Evolutionary conservation across 1,140 invertebrate species (phyloP).

Genomic region (Zaprionus capensis): DNA sequence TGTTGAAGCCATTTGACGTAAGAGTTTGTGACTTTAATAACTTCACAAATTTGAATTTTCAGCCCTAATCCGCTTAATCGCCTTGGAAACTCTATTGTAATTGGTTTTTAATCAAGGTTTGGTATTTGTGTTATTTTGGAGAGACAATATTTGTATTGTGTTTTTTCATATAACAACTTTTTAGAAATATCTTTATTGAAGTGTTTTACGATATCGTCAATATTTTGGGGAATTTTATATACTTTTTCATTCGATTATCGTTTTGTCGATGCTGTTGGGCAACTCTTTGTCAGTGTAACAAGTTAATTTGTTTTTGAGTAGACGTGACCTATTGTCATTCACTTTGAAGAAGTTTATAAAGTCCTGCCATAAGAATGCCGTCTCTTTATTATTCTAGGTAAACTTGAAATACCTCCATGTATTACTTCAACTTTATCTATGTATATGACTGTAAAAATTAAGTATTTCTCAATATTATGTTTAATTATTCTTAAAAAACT

Average conservation of each 20-base stretch:
- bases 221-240: not conserved
- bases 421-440: not conserved
- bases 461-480: not conserved
- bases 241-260: no score
- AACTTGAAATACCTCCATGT: not conserved
- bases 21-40: not conserved
- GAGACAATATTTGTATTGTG: not conserved
- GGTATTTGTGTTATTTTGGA: not conserved
- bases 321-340: conserved; percentile 31
- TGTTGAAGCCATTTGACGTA: not conserved
- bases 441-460: not conserved
- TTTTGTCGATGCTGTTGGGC: conserved; percentile 9
- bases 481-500: no score
- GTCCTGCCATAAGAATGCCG: not conserved
- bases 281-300: conserved; percentile 15
- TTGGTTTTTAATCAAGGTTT: not conserved
- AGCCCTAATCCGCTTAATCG: not conserved
- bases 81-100: not conserved
- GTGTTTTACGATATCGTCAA: not conserved
- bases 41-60: not conserved
- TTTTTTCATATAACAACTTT: no score
- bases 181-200: not conserved
- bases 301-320: conserved; percentile 22
- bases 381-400: not conserved
- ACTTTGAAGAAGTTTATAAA: conserved; percentile 9